Conservation (phyloP, 2,888 invertebrate genomes). For the Rotaria macrura region DNA sequence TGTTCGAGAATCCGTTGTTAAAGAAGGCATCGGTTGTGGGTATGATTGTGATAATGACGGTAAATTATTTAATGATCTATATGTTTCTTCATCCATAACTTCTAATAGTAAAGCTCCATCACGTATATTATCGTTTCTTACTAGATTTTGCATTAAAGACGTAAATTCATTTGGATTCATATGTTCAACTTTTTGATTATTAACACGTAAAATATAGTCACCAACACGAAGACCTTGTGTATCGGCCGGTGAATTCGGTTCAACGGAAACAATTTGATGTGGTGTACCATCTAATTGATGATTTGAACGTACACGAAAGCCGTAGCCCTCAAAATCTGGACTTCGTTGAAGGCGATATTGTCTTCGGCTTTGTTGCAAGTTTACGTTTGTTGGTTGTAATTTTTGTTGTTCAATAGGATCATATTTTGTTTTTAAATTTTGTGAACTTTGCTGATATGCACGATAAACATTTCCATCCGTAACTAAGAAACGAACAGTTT, state of each 20-base stretch:
- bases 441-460: neutral
- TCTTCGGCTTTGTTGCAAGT: neutral
- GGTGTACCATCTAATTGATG: neutral
- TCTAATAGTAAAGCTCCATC: neutral
- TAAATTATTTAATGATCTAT: neutral
- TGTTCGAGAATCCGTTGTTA: neutral
- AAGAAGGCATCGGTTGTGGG: neutral
- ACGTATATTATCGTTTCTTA: neutral
- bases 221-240: slow-evolving; percentile 4
- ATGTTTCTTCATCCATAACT: neutral
- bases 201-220: slow-evolving; percentile 12
- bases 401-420: neutral
- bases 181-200: slow-evolving; percentile 4
- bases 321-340: slow-evolving; percentile 12
- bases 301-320: slow-evolving; percentile 19
- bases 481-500: slow-evolving; percentile 13
- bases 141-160: neutral
- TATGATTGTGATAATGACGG: neutral
- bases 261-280: neutral
- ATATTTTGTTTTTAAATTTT: neutral
- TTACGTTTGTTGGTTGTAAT: neutral
- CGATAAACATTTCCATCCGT: slow-evolving; percentile 12
- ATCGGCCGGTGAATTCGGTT: neutral
- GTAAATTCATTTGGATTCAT: neutral
- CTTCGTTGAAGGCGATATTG: neutral